Base-by-base conservation (phyloP, 2,888 invertebrate genomes). In the Acleris literana region DNA sequence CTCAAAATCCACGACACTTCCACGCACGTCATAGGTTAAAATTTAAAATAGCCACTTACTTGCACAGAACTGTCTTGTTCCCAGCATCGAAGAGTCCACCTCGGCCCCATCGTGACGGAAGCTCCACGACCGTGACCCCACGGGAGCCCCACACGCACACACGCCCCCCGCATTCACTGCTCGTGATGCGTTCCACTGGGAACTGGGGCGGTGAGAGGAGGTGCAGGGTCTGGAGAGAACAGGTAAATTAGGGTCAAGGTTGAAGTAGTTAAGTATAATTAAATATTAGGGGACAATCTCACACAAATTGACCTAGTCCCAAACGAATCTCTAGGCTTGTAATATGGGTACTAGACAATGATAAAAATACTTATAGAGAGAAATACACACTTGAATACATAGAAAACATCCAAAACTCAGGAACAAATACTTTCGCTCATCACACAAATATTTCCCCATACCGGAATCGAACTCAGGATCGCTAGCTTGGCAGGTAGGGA, bases 21-120 rank as follows among this genome's bases (percentile, higher is more conserved):
- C 3, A n/a, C n/a, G 13, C 11, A 39, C 13, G 3, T 43, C 13
- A 13, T 9, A 3, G 3, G 29, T 6, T 7, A 53, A 52, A 4
- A 1, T 16, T n/a, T n/a, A n/a, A n/a, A n/a, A n/a, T 5, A 52
- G 53, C 5, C 3, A 93, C 95, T 94, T 86, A 96, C 96, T 95
- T 94, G 94, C 96, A 96, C 22, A 95, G 88, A 7, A 96, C 94
- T 49, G 93, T 25, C 62, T 94, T 93, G 74, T 94, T 95, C 70
- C 96, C 96, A 48, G 94, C 94, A 71, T 95, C 94, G 80, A 95
- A 95, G 63, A 94, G 93, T 0, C 95, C 94, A 16, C 94, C 94
- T 20, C 95, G 94, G 16, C 96, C 96, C 94, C 95, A 95, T 69
- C 95, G 90, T 53, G 94, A 89, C 0, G 97, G 97, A 67, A 97